A percentile compares a stretch with the other conserved stretches of the same genome.
These are phyloP conservation scores for Pampusana beccarii DNA, from an alignment of 2,113 vertebrate species.

Conservation along the genomic window DNA sequence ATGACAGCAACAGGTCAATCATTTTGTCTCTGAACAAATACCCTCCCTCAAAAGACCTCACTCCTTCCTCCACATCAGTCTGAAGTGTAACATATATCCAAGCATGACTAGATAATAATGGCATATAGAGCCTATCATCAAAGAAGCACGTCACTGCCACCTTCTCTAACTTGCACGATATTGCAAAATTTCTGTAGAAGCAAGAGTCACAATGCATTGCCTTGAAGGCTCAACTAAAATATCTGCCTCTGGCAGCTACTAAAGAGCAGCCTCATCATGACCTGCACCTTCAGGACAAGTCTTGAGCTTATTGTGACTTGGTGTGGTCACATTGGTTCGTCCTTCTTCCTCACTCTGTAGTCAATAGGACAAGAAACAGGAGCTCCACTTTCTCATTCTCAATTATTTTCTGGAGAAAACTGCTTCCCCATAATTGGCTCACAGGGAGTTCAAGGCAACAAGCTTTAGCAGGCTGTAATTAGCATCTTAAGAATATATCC, in stretches of 20 bases:
- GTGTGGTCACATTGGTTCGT: fast-evolving
- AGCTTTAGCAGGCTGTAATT: neutral
- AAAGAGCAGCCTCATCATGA: neutral
- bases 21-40: neutral
- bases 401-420: neutral
- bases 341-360: neutral
- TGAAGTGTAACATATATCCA: neutral
- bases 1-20: neutral
- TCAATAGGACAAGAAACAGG: neutral
- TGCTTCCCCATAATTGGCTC: neutral
- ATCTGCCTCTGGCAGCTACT: neutral
- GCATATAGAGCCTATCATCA: neutral
- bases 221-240: neutral
- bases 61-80: neutral
- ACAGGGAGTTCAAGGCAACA: neutral
- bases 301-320: neutral
- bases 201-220: neutral
- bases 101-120: neutral
- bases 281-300: neutral
- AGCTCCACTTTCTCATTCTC: neutral
- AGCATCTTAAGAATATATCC: neutral
- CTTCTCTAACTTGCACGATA: neutral
- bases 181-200: neutral
- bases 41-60: neutral
- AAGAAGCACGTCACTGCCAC: neutral